Evolutionary conservation across 1,140 invertebrate species (phyloP).

Genomic region (Meloidogyne chitwoodi): DNA sequence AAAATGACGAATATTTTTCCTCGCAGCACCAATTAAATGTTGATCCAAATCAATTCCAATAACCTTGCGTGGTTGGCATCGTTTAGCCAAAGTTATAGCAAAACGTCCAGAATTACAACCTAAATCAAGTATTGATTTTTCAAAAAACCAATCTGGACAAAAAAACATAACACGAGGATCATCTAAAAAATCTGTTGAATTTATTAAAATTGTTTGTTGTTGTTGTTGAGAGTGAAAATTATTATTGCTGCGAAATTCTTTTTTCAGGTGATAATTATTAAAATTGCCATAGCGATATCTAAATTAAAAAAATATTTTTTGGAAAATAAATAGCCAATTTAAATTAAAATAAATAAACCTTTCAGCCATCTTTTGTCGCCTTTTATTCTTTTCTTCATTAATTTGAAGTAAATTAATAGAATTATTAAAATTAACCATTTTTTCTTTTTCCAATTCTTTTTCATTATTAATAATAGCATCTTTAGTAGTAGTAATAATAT

Average conservation of each 20-base stretch:
- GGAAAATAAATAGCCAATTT: too few species aligned
- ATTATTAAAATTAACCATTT: not conserved
- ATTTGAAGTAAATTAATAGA: too few species aligned
- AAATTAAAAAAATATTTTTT: too few species aligned
- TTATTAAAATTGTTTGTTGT: not conserved
- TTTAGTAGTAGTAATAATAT: too few species aligned
- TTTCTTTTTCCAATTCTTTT: not conserved
- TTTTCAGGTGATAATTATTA: conserved; percentile 36
- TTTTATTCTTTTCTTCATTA: not conserved
- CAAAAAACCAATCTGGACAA: conserved; percentile 76
- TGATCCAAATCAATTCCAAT: conserved; percentile 92
- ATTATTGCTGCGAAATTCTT: not conserved
- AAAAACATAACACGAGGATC: conserved; percentile 80
- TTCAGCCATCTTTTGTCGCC: conserved; percentile 1
- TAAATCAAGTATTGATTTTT: conserved; percentile 88
- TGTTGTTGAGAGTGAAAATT: not conserved
- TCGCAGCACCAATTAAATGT: conserved; percentile 76
- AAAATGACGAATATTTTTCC: conserved; percentile 77
- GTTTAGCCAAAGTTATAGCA: conserved; percentile 74
- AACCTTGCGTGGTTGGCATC: conserved; percentile 77
- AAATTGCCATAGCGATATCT: conserved; percentile 56
- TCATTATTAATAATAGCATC: not conserved
- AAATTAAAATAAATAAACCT: not conserved
- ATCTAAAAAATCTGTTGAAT: conserved; percentile 36
- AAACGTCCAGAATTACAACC: conserved; percentile 95